Conservation (phyloP, 2,888 invertebrate species). For the Xanthia togata region DNA sequence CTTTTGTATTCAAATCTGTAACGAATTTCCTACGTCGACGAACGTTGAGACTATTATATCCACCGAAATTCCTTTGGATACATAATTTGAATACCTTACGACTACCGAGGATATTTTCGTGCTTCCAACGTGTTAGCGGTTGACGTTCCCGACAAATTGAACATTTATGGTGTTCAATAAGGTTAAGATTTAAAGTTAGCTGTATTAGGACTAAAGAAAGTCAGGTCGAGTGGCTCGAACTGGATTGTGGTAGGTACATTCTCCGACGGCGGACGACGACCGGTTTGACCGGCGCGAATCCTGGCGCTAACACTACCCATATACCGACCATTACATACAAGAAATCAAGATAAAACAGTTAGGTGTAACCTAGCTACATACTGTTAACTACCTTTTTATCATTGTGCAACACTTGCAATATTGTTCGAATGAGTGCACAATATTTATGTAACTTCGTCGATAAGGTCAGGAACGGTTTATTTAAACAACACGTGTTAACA, state of each 20-base stretch:
- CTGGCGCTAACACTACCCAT: conserved; percentile 79
- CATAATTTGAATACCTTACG: conserved; percentile 58
- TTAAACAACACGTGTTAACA: conserved; percentile 67
- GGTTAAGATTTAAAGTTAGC: conserved; percentile 64
- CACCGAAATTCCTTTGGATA: conserved; percentile 43
- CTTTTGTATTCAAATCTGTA: conserved; percentile 42
- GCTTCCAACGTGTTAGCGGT: conserved; percentile 48
- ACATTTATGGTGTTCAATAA: conserved; percentile 52
- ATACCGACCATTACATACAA: conserved; percentile 63
- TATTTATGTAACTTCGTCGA: conserved; percentile 74
- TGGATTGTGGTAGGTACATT: conserved; percentile 82
- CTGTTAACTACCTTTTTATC: conserved; percentile 50
- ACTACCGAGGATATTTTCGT: conserved; percentile 62
- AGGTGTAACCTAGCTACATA: conserved; percentile 32
- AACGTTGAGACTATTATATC: conserved; percentile 46
- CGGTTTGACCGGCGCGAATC: conserved; percentile 88
- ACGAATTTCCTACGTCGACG: conserved; percentile 47
- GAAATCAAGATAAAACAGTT: conserved; percentile 65
- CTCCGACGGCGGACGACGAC: conserved; percentile 77
- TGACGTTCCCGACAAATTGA: conserved; percentile 59
- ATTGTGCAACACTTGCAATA: conserved; percentile 52
- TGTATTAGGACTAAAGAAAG: conserved; percentile 83
- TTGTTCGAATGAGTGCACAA: conserved; percentile 63
- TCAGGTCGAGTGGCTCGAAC: conserved; percentile 81
- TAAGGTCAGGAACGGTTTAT: conserved; percentile 74